Conservation (phyloP, 2,888 invertebrate genomes). For the Lasius fuliginosus region DNA sequence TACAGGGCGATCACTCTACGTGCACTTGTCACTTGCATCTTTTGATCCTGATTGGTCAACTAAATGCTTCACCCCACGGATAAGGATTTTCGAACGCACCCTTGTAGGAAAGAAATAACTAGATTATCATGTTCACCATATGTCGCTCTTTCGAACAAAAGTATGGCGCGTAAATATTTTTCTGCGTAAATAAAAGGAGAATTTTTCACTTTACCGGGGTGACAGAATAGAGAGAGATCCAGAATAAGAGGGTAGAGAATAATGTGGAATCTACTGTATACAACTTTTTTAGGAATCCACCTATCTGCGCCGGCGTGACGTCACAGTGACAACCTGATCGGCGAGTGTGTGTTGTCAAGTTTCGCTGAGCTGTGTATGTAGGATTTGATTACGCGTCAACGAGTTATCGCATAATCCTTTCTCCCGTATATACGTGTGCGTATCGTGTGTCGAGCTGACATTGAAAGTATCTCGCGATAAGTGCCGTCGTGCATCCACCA, state of each 20-base stretch:
- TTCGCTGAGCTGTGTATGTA: background rate
- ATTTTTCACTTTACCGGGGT: background rate
- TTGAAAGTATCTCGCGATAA: conserved; percentile 51
- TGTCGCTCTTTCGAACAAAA: background rate
- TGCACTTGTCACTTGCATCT: background rate
- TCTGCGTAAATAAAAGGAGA: background rate
- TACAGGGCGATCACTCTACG: too few species aligned
- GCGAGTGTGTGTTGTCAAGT: background rate
- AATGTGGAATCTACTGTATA: background rate
- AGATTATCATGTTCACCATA: background rate
- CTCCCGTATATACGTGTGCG: background rate
- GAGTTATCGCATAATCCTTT: conserved; percentile 6
- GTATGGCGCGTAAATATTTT: background rate
- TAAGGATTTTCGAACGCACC: background rate
- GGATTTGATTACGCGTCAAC: background rate
- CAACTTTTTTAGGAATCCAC: background rate
- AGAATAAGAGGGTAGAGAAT: background rate
- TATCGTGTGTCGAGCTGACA: conserved; percentile 41
- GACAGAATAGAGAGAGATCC: background rate
- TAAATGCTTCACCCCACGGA: background rate
- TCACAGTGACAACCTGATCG: conserved; percentile 11
- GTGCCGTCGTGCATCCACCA: conserved; percentile 61
- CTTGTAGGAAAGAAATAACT: background rate
- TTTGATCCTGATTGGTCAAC: background rate
- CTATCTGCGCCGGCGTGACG: conserved; percentile 12